A percentile compares a stretch with the other conserved stretches of the same genome.
These are phyloP conservation scores for Mystacides longicornis DNA, from an alignment of 2,888 invertebrate genomes.

Conservation along the genomic window DNA sequence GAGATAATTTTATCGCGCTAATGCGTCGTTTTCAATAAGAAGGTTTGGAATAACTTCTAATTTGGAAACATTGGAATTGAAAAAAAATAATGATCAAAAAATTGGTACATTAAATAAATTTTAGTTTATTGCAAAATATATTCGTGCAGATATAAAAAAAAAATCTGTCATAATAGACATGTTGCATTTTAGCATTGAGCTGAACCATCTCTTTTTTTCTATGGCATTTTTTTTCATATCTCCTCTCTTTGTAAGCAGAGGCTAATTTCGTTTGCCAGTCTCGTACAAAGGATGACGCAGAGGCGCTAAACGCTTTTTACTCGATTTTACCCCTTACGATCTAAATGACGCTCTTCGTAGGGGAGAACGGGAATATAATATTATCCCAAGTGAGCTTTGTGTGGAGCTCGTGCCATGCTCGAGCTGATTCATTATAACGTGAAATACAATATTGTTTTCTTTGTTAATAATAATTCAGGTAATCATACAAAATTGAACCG, in stretches of 20 bases:
- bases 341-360: background rate
- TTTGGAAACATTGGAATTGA: too few species aligned
- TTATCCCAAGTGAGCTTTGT: background rate
- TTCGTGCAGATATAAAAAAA: background rate
- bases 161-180: background rate
- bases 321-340: slow-evolving; percentile 5
- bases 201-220: background rate
- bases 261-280: background rate
- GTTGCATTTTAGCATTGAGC: background rate
- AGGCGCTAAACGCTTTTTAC: slow-evolving; percentile 6
- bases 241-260: background rate
- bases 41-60: too few species aligned
- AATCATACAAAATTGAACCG: too few species aligned
- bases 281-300: background rate
- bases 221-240: background rate
- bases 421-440: background rate
- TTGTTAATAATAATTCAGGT: too few species aligned
- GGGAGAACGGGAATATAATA: slow-evolving; percentile 1
- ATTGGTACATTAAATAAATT: too few species aligned
- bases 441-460: too few species aligned
- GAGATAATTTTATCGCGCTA: too few species aligned
- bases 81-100: too few species aligned
- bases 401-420: background rate
- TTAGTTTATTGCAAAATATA: too few species aligned
- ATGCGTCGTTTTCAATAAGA: too few species aligned